Evolutionary conservation across 2,113 vertebrate genomes (phyloP), one percentile per base, ranked within the genome.

Genomic region (Cathartes aura): DNA sequence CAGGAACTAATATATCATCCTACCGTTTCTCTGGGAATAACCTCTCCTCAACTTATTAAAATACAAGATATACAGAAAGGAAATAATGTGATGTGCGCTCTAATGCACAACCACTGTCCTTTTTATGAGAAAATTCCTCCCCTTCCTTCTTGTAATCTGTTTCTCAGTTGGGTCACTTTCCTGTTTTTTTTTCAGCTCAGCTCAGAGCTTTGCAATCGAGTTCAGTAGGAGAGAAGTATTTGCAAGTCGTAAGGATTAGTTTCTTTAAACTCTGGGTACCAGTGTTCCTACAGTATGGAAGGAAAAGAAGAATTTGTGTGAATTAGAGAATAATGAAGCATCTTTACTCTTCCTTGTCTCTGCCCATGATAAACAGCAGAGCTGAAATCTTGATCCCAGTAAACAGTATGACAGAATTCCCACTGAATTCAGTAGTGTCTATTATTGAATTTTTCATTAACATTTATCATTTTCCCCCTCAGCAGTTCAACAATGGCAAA

Each of bases 401-500:
- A 36, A 84, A 64, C 34, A 82, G 11, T 45, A 67, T 72, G 80
- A 59, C 76, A 87, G 87, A 91, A 89, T 74, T 82, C 64, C 13
- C 36, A 27, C 32, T 75, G 56, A 91, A 87, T 94, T 89, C 29
- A 45, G 19, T 64, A 36, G 8, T 32, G 58, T 79, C 62, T 91
- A 6, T 80, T 94, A 82, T 58, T 93, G 89, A 84, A 75, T 91
- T 92, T 95, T 97, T 91, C 91, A 89, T 96, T 96, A 95, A 64
- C 76, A 82, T 95, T 95, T 91, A 84, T 89, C 40, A 82, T 79
- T 87, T 42, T 27, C 3, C 83, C 93, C 87, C 70, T 80, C 36
- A 94, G 93, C 82, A 82, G 70, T 66, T 94, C 66, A 85, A 85
- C 82, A 91, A 70, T 58, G 73, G 64, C 64, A 95, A 89, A 95